Conservation (phyloP, 2,113 vertebrate species). For the Alouatta palliata region DNA sequence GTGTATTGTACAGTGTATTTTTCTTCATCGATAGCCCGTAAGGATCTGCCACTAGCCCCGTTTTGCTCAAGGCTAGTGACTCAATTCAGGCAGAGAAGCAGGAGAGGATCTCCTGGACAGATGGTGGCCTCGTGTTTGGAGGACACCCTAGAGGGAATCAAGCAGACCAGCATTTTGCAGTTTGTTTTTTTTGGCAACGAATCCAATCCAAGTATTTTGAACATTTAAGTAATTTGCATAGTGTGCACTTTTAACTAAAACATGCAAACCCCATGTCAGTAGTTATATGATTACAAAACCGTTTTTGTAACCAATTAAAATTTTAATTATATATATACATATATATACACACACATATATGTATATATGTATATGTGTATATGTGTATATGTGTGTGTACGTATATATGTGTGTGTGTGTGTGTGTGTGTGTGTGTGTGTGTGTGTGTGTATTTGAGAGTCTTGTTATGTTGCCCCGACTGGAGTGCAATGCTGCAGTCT, state of each 20-base stretch:
- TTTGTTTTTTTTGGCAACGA: not conserved
- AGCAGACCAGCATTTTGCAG: not conserved
- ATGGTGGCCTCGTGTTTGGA: not conserved
- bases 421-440: no score
- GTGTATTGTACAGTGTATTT: not conserved
- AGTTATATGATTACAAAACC: not conserved
- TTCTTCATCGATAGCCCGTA: not conserved
- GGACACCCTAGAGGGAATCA: not conserved
- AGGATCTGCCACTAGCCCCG: not conserved
- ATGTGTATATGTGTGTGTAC: no score
- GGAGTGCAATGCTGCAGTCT: no score
- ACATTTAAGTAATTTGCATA: not conserved
- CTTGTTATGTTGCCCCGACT: no score
- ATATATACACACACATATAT: no score
- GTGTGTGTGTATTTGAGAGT: no score
- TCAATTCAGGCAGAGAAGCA: not conserved
- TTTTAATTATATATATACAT: not conserved
- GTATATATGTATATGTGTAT: no score
- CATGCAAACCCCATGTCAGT: not conserved
- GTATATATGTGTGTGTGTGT: no score
- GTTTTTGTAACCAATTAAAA: not conserved
- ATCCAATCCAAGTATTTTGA: not conserved
- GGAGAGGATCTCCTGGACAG: not conserved
- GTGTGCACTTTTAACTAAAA: not conserved
- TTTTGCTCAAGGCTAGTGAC: not conserved